These are phyloP conservation scores for Scaptomyza pallida DNA, from an alignment of 1,140 invertebrate genomes.

Conservation along the genomic window DNA sequence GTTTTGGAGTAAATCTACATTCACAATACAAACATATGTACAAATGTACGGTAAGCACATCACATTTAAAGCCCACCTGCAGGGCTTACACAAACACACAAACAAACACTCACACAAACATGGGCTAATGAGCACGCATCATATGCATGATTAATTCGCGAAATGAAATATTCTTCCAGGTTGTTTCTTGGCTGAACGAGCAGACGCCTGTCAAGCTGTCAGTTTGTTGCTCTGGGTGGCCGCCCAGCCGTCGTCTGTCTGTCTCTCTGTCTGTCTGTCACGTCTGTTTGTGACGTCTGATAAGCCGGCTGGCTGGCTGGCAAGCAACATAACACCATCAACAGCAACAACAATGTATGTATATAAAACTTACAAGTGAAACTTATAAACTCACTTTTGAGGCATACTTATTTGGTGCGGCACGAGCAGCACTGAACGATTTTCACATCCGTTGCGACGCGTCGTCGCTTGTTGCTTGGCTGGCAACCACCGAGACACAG, in stretches of 20 bases:
- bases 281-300: conserved; percentile 62
- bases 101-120: background rate
- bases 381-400: conserved; percentile 59
- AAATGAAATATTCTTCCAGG: conserved; percentile 50
- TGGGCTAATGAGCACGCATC: conserved; percentile 57
- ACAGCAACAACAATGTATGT: conserved; percentile 8
- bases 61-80: background rate
- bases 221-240: conserved; percentile 46
- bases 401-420: conserved; percentile 60
- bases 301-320: conserved; percentile 47
- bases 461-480: conserved; percentile 51
- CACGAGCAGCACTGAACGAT: conserved; percentile 27
- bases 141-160: conserved; percentile 74
- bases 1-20: conserved; percentile 21
- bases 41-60: conserved; percentile 12
- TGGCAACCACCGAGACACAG: conserved; percentile 84
- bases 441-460: conserved; percentile 49
- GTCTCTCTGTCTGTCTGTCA: conserved; percentile 27
- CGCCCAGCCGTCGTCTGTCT: no score
- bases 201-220: conserved; percentile 71
- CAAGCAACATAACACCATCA: conserved; percentile 14
- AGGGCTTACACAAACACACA: background rate
- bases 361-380: conserved; percentile 30
- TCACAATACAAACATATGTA: background rate
- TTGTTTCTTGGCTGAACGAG: conserved; percentile 65